phyloP scores from a whole-genome alignment of 1,140 invertebrate species.

The Camponotus floridanus region DNA sequence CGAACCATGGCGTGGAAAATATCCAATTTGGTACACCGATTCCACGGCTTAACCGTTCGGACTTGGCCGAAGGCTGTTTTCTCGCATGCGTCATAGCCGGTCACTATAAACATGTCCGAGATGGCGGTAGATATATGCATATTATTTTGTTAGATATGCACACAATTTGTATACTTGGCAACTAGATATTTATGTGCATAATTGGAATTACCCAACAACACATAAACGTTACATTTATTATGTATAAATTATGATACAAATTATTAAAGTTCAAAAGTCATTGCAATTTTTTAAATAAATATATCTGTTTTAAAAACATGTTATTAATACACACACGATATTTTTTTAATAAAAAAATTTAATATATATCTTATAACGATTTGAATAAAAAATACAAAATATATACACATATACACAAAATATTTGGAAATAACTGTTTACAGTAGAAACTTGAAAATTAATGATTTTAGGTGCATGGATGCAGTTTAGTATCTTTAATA shows the following conservation, averaged over 20 bases:
- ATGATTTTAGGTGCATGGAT: background rate
- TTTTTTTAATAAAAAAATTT: background rate
- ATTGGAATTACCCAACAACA: background rate
- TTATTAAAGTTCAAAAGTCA: slow-evolving; percentile 5
- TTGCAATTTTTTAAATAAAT: background rate
- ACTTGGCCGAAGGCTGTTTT: slow-evolving; percentile 71
- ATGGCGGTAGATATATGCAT: slow-evolving; percentile 42
- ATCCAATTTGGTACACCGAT: slow-evolving; percentile 76
- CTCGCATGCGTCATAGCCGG: slow-evolving; percentile 48
- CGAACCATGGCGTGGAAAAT: slow-evolving; percentile 71
- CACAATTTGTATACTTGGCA: background rate
- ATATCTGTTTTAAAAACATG: background rate
- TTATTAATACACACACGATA: background rate
- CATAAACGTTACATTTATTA: background rate
- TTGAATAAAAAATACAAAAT: background rate
- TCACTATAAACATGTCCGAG: slow-evolving; percentile 49
- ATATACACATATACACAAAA: background rate
- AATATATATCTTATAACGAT: background rate
- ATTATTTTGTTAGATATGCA: background rate
- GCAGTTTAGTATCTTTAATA: background rate
- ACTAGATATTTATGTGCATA: background rate
- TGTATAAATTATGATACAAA: background rate
- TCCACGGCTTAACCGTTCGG: slow-evolving; percentile 71
- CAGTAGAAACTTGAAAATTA: background rate
- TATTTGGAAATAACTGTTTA: background rate